Evolutionary conservation across 2,113 vertebrate species (phyloP).

Genomic region (Megaleporinus macrocephalus): DNA sequence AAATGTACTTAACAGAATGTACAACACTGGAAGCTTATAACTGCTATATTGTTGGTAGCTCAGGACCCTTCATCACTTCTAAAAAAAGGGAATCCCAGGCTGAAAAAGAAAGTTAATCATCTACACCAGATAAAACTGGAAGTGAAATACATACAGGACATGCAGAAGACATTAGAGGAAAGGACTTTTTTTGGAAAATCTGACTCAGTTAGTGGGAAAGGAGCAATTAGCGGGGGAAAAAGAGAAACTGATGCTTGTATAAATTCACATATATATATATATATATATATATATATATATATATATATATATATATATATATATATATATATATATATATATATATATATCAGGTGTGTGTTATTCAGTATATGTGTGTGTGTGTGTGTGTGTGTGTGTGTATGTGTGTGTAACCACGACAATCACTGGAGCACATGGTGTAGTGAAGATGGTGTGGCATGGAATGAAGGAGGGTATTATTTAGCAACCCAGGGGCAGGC

Average conservation of each 20-base stretch:
- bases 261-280: constrained; percentile 35
- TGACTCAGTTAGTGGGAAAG: background rate
- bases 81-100: background rate
- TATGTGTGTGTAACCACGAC: constrained; percentile 3
- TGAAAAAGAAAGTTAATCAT: constrained; percentile 2
- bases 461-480: constrained; percentile 19
- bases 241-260: constrained; percentile 16
- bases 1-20: background rate
- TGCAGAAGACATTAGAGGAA: constrained; percentile 11
- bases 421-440: constrained; percentile 21
- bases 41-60: background rate
- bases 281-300: constrained; percentile 23
- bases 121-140: background rate
- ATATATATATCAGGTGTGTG: no score
- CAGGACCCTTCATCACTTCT: background rate
- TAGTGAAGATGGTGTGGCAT: constrained; percentile 30
- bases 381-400: background rate
- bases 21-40: background rate
- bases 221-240: background rate
- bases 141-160: background rate
- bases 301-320: no score
- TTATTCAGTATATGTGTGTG: constrained; percentile 39
- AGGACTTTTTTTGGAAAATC: background rate
- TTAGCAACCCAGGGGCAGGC: background rate
- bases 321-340: constrained; percentile 29